Percentiles rank a stretch among this genome's conserved stretches.
These are phyloP conservation scores for Drosophila lowei DNA, from an alignment of 1,140 invertebrate genomes.

Conservation along the genomic window DNA sequence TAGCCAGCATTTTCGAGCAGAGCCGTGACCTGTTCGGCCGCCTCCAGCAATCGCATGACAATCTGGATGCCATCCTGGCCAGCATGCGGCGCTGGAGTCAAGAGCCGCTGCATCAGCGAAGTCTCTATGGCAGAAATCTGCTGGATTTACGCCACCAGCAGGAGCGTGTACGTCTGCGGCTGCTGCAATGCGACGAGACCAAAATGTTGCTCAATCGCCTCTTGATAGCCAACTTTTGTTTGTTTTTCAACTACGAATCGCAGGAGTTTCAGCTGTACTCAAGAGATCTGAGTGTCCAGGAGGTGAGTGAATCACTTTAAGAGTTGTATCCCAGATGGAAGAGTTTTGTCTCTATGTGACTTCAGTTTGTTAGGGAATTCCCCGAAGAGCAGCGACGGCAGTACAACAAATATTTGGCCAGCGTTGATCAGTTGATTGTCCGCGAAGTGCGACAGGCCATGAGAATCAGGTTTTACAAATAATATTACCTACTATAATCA, in stretches of 20 bases:
- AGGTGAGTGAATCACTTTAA: constrained; percentile 35
- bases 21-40: constrained; percentile 84
- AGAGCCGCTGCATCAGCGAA: constrained; percentile 85
- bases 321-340: neutral
- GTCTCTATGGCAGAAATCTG: constrained; percentile 85
- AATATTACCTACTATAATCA: no score
- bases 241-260: constrained; percentile 84
- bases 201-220: constrained; percentile 85
- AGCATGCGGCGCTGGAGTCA: constrained; percentile 86
- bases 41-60: constrained; percentile 86
- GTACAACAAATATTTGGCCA: constrained; percentile 67
- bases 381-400: constrained; percentile 67
- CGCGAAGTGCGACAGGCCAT: constrained; percentile 69
- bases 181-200: constrained; percentile 83
- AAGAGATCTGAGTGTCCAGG: constrained; percentile 64
- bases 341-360: constrained; percentile 4
- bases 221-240: constrained; percentile 85
- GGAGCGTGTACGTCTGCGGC: constrained; percentile 80
- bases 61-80: constrained; percentile 78
- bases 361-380: constrained; percentile 70
- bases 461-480: constrained; percentile 67
- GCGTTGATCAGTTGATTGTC: constrained; percentile 68
- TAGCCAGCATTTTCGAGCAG: constrained; percentile 64
- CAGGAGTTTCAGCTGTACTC: constrained; percentile 69
- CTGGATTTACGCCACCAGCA: constrained; percentile 85